Evolutionary conservation across 2,888 invertebrate genomes (phyloP).

Genomic region (Escarpia spicata): DNA sequence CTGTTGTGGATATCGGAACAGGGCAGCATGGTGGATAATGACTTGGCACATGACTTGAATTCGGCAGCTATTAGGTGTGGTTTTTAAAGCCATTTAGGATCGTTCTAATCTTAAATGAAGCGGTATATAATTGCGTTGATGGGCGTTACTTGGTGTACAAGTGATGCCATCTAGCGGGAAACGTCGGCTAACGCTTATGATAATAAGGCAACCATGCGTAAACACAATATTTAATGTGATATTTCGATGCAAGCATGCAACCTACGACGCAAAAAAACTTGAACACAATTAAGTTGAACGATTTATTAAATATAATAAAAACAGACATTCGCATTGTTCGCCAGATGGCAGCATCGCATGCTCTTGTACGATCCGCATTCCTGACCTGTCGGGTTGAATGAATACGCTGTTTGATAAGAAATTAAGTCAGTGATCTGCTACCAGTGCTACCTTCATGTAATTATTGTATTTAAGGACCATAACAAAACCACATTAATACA

Average conservation of each 20-base stretch:
- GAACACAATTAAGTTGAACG: background rate
- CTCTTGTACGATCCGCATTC: background rate
- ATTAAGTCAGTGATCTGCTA: background rate
- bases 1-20: no score
- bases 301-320: background rate
- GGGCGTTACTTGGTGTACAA: background rate
- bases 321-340: background rate
- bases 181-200: background rate
- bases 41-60: no score
- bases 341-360: background rate
- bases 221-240: background rate
- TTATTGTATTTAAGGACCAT: background rate
- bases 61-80: no score
- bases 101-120: no score
- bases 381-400: background rate
- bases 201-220: background rate
- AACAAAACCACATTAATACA: background rate
- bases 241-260: background rate
- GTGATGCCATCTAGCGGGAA: background rate
- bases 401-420: background rate
- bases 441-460: background rate
- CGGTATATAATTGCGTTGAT: no score
- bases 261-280: background rate
- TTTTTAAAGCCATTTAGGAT: no score
- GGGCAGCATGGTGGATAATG: no score